phyloP scores from a whole-genome alignment of 2,888 invertebrate genomes.

The Pilophorus perplexus region DNA sequence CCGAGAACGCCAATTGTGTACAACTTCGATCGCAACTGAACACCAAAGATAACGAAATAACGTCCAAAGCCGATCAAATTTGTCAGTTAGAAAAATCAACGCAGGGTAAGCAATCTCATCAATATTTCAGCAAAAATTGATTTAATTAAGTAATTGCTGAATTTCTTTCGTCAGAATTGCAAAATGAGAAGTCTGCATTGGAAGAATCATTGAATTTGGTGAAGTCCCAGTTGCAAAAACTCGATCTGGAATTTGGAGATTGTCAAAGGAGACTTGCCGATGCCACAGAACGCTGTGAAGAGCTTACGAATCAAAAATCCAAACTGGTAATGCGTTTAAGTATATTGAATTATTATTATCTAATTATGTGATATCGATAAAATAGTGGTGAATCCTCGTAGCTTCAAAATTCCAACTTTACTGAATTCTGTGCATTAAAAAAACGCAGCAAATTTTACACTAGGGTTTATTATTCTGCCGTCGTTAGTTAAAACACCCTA shows the following conservation, averaged over 20 bases:
- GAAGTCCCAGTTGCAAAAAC: conserved; percentile 32
- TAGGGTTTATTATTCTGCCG: too few relatives aligned
- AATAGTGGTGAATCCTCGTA: too few relatives aligned
- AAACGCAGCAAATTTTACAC: too few relatives aligned
- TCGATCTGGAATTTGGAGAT: conserved; percentile 42
- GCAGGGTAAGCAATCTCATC: conserved; percentile 10
- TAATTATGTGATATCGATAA: too few relatives aligned
- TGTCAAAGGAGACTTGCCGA: conserved; percentile 32
- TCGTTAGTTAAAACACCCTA: too few relatives aligned
- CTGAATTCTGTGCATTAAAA: too few relatives aligned
- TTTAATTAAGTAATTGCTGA: not conserved
- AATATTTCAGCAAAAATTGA: not conserved
- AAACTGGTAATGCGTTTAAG: conserved; percentile 53
- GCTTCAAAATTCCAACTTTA: too few relatives aligned
- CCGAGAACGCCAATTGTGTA: not conserved
- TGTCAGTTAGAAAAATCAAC: not conserved
- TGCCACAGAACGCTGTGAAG: conserved; percentile 37
- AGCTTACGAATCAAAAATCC: conserved; percentile 50
- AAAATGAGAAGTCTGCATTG: conserved; percentile 4
- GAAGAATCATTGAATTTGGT: not conserved
- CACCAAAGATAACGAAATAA: conserved; percentile 12
- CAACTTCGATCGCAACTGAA: not conserved
- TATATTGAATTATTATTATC: too few relatives aligned
- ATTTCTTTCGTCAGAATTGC: conserved; percentile 18
- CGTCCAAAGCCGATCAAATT: not conserved